Conservation (phyloP, 1,140 invertebrate genomes). For the Helicorthomorpha holstii region DNA sequence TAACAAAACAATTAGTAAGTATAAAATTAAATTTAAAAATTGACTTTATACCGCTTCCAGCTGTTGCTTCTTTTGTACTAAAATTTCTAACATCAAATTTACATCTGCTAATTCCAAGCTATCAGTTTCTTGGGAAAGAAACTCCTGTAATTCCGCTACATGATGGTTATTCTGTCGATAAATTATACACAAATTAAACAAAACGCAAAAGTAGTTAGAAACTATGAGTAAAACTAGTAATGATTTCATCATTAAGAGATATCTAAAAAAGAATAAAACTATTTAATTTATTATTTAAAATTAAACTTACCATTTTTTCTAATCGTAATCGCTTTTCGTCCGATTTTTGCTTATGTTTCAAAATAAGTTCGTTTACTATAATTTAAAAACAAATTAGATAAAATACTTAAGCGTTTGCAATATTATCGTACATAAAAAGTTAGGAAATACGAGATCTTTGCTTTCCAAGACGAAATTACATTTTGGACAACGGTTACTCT, state of each 20-base stretch:
- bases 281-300: neutral
- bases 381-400: conserved; percentile 12
- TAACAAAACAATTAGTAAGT: too few species aligned
- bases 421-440: conserved; percentile 40
- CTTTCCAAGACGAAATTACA: conserved; percentile 54
- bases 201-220: neutral
- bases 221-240: neutral
- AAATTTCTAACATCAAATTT: conserved; percentile 59
- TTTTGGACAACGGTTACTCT: conserved; percentile 67
- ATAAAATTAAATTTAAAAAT: too few species aligned
- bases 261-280: neutral
- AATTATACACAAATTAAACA: conserved; percentile 1
- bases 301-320: conserved; percentile 16
- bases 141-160: conserved; percentile 17
- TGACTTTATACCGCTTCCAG: conserved; percentile 41
- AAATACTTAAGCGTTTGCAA: conserved; percentile 1
- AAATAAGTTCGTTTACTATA: conserved; percentile 58
- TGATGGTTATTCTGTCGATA: conserved; percentile 10
- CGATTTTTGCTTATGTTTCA: conserved; percentile 45
- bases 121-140: conserved; percentile 19
- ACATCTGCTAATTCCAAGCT: conserved; percentile 55
- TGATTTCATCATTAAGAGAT: neutral
- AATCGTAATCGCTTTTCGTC: conserved; percentile 31
- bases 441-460: conserved; percentile 64
- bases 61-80: conserved; percentile 57